These are phyloP conservation scores for Platycnemis pennipes DNA, from an alignment of 2,888 invertebrate species.

Conservation along the genomic window DNA sequence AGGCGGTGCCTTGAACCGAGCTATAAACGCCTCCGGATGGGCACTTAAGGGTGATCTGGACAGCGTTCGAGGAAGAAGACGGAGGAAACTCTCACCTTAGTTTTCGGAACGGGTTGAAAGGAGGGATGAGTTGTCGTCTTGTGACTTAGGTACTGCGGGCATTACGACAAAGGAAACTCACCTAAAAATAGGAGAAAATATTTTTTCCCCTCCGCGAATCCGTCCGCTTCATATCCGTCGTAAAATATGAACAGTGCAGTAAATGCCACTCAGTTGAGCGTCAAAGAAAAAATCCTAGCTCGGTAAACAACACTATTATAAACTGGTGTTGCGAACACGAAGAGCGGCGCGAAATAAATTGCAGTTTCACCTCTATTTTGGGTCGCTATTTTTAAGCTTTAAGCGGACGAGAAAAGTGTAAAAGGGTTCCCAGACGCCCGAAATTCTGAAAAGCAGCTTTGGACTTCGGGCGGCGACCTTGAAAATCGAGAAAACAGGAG, in stretches of 20 bases:
- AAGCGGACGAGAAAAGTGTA: background rate
- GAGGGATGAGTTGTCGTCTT: background rate
- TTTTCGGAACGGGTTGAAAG: background rate
- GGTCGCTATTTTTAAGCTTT: slow-evolving; percentile 10
- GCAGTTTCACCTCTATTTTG: background rate
- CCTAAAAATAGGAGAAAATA: background rate
- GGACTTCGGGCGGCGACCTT: background rate
- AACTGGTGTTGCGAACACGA: background rate
- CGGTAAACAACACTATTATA: background rate
- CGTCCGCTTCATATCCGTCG: background rate
- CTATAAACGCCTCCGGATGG: background rate
- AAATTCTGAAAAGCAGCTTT: background rate
- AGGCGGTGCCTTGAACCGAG: background rate
- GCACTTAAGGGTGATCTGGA: background rate
- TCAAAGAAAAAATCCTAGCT: background rate
- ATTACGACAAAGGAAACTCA: slow-evolving; percentile 10
- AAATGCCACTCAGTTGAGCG: background rate
- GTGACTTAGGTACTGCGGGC: background rate
- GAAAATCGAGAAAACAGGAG: background rate
- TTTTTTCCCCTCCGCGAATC: background rate
- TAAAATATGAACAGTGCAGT: slow-evolving; percentile 18
- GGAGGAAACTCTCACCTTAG: background rate
- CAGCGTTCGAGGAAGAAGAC: background rate
- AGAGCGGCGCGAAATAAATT: background rate
- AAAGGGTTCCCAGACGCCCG: background rate